Evolutionary conservation across 2,113 vertebrate species (phyloP).

Genomic region (Tragulus kanchil): DNA sequence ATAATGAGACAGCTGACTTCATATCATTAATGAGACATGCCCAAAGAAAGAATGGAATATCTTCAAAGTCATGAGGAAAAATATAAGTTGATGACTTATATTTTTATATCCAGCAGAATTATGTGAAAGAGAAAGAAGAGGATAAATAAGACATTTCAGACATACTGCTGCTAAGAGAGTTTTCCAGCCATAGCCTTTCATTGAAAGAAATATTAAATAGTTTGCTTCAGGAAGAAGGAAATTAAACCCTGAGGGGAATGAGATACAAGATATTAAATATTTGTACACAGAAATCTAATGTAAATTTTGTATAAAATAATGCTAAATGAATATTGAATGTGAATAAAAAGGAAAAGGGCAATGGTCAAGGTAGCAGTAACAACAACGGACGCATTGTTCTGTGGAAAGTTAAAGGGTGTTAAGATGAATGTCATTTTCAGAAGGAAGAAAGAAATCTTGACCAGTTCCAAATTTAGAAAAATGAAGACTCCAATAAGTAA

Average conservation of each 20-base stretch:
- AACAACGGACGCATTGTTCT: neutral
- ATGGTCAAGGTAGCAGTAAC: neutral
- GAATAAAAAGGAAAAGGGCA: neutral
- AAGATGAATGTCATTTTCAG: neutral
- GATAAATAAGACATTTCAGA: neutral
- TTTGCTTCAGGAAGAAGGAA: neutral
- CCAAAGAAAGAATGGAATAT: neutral
- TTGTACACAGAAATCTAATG: neutral
- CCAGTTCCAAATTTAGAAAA: neutral
- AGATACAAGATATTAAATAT: neutral
- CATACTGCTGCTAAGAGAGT: neutral
- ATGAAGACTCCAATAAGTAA: neutral
- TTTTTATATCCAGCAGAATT: neutral
- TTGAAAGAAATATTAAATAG: neutral
- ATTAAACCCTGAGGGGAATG: neutral
- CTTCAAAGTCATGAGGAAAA: neutral
- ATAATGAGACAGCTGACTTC: neutral
- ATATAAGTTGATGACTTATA: neutral
- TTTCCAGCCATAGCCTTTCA: neutral
- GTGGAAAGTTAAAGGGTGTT: neutral
- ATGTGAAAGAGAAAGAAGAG: neutral
- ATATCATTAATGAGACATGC: neutral
- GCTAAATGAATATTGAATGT: neutral
- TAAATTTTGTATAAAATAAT: conserved; percentile 19
- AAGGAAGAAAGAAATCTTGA: neutral